Evolutionary conservation across 2,797 vertebrate species (phyloP), one percentile per base, ranked within the genome.

Genomic region (Rhincodon typus): DNA sequence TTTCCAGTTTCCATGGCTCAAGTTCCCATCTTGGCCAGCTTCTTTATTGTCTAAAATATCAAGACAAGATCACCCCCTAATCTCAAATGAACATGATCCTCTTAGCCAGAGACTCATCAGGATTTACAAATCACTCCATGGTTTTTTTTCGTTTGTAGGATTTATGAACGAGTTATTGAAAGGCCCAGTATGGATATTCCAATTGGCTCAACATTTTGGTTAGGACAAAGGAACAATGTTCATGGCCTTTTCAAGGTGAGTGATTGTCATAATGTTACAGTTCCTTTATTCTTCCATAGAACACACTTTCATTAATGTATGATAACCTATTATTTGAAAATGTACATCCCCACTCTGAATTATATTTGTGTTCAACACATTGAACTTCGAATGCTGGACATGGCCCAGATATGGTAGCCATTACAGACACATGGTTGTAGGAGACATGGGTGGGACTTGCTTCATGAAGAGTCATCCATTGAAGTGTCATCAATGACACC

Each of bases 211-310:
- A 98, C 98, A 0, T 98, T 99, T 97, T 99, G 99, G 99, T 97
- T 99, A 57, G 99, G 99, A 96, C 99, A 99, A 97, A 98, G 99
- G 97, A 99, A 99, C 96, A 98, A 98, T 17, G 98, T 98, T 57
- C 99, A 99, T 23, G 99, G 99, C 91, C 98, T 98, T 97, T 99
- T 99, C 97, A 99, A 99, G 99, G 99, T 99, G 97, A 96, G 96
- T 57, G 30, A 77, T 0, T 50, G 17, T 74, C 1, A 25, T 74
- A 77, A 95, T 23, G 19, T 74, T 34, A 53, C 2, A 34, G 53
- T 34, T 62, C 4, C 19, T 66, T 34, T 66, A 91, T 66, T 91
- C 70, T 93, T 50, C 34, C 21, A 38, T 15, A 72, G 25, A 72
- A 74, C 30, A 70, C 12, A 27, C 72, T 94, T 79, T 94, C 15